Conservation (phyloP, 2,113 vertebrate species). For the Rhynchomys soricoides region DNA sequence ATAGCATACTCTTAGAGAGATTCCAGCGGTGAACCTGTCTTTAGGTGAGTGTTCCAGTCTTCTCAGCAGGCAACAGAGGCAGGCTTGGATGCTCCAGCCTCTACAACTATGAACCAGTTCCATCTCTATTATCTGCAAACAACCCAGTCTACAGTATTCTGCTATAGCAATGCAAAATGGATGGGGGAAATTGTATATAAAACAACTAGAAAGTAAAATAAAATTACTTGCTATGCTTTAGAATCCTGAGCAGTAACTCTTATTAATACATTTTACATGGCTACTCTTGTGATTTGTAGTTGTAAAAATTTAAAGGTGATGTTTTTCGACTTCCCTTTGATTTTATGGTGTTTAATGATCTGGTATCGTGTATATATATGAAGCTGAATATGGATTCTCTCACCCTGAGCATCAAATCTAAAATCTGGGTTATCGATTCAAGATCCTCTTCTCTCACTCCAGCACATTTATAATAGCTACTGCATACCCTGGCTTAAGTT, state of each 20-base stretch:
- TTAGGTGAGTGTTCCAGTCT: too few relatives aligned
- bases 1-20: background rate
- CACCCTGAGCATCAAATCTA: background rate
- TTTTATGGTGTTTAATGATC: slow-evolving; percentile 14
- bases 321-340: slow-evolving; percentile 1
- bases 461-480: background rate
- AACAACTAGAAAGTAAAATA: background rate
- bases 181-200: background rate
- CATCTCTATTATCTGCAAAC: background rate
- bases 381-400: background rate
- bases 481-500: background rate
- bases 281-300: background rate
- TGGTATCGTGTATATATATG: background rate
- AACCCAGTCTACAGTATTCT: background rate
- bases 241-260: background rate
- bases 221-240: background rate
- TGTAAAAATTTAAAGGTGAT: background rate
- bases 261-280: background rate
- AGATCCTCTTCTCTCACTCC: background rate
- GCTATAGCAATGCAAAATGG: background rate
- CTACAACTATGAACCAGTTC: background rate
- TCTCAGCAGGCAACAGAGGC: too few relatives aligned
- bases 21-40: too few relatives aligned
- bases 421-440: background rate
- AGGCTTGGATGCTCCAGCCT: background rate